phyloP scores from a whole-genome alignment of 2,113 vertebrate species.

The Hirundichthys speculiger region DNA sequence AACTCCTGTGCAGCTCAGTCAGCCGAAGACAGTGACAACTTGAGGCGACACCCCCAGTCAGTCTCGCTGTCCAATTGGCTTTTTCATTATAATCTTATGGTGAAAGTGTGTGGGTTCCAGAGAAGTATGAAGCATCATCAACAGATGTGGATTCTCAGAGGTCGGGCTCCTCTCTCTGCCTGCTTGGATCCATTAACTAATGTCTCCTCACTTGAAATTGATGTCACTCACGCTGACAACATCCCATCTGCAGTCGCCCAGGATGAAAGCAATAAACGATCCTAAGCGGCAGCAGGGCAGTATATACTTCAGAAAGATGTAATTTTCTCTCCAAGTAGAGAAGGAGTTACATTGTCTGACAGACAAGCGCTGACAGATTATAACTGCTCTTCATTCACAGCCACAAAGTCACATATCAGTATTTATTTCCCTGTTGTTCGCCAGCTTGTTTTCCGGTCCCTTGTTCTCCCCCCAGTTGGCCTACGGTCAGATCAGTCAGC shows the following conservation, averaged over 20 bases:
- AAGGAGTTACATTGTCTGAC: slow-evolving; percentile 33
- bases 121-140: neutral
- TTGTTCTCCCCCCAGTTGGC: slow-evolving; percentile 47
- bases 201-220: slow-evolving; percentile 59
- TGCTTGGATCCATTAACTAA: slow-evolving; percentile 62
- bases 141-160: slow-evolving; percentile 40
- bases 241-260: slow-evolving; percentile 40
- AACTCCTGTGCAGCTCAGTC: slow-evolving; percentile 45
- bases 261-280: slow-evolving; percentile 43
- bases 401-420: slow-evolving; percentile 46
- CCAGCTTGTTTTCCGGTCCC: slow-evolving; percentile 45
- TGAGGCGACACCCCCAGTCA: slow-evolving; percentile 49
- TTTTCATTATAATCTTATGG: slow-evolving; percentile 60
- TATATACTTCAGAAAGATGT: slow-evolving; percentile 32
- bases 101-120: slow-evolving; percentile 19
- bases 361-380: slow-evolving; percentile 38
- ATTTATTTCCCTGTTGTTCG: slow-evolving; percentile 58
- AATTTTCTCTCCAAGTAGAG: slow-evolving; percentile 36
- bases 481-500: slow-evolving; percentile 57
- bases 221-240: slow-evolving; percentile 59
- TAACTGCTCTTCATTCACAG: slow-evolving; percentile 36
- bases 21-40: slow-evolving; percentile 56
- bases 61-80: slow-evolving; percentile 29
- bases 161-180: slow-evolving; percentile 38
- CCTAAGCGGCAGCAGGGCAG: slow-evolving; percentile 37